A percentile compares a stretch with the other conserved stretches of the same genome.
Conservation (phyloP, 2,797 vertebrate species). For the Choloepus didactylus region DNA sequence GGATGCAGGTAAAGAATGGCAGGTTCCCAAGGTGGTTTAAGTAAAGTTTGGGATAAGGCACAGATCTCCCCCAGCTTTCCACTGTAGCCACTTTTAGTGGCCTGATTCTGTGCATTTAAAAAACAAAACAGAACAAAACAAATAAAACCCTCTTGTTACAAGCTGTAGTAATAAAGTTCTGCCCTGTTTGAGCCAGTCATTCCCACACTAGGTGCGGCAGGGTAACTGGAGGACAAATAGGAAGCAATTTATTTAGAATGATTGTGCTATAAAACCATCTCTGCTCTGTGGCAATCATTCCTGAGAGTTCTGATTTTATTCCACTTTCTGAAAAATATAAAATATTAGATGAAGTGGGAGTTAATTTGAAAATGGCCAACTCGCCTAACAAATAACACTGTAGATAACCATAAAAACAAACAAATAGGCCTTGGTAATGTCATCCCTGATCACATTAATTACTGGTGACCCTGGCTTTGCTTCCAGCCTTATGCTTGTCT, state of each 20-base stretch:
- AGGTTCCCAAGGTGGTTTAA: background rate
- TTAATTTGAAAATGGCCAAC: background rate
- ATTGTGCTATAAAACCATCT: background rate
- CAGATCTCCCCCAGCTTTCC: background rate
- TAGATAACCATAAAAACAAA: background rate
- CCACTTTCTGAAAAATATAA: background rate
- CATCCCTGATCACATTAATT: background rate
- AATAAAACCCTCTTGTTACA: background rate
- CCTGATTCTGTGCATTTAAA: background rate
- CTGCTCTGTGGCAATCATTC: background rate
- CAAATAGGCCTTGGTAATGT: background rate
- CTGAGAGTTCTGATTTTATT: background rate
- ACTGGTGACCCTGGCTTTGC: background rate
- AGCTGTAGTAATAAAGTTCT: background rate
- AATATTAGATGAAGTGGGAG: background rate
- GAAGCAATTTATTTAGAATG: background rate
- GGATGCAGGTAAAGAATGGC: background rate
- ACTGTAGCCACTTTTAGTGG: background rate
- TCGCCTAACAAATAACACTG: background rate
- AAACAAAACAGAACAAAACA: too few species aligned
- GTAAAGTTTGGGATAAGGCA: background rate
- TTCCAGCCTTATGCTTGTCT: background rate
- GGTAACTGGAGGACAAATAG: background rate
- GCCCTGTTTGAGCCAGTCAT: background rate
- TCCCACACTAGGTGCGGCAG: background rate